Conservation (phyloP, 2,888 invertebrate species). For the Strigamia transsilvanica region DNA sequence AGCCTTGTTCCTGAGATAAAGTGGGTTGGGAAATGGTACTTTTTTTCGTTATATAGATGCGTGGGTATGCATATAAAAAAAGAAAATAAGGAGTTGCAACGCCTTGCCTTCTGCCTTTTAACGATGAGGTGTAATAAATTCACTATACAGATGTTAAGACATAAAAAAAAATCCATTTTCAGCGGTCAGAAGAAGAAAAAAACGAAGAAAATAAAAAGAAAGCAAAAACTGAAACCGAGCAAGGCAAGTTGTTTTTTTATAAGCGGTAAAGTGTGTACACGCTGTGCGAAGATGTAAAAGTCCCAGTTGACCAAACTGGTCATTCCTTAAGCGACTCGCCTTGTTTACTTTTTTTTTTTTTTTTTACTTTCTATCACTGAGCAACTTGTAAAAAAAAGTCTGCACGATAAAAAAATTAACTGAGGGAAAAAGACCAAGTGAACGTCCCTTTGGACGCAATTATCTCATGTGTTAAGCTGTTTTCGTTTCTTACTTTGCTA, state of each 20-base stretch:
- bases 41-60: not conserved
- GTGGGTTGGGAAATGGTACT: not conserved
- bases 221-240: slow-evolving; percentile 17
- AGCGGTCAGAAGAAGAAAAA: not conserved
- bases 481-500: not conserved
- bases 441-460: slow-evolving; percentile 39
- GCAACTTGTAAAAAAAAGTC: not conserved
- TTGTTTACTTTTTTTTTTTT: slow-evolving; percentile 29
- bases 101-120: slow-evolving; percentile 22
- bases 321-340: slow-evolving; percentile 29
- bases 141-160: slow-evolving; percentile 26
- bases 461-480: not conserved
- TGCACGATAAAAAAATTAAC: slow-evolving; percentile 28
- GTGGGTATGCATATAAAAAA: not conserved
- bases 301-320: slow-evolving; percentile 39
- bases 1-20: not conserved
- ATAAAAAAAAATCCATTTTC: slow-evolving; percentile 34
- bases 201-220: not conserved
- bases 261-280: slow-evolving; percentile 39
- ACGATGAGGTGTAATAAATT: slow-evolving; percentile 25
- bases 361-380: slow-evolving; percentile 9
- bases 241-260: slow-evolving; percentile 32
- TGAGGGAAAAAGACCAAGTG: slow-evolving; percentile 1
- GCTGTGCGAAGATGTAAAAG: slow-evolving; percentile 34
- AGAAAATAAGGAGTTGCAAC: not conserved